Evolutionary conservation across 2,113 vertebrate genomes (phyloP).

Genomic region (Carettochelys insculpta): DNA sequence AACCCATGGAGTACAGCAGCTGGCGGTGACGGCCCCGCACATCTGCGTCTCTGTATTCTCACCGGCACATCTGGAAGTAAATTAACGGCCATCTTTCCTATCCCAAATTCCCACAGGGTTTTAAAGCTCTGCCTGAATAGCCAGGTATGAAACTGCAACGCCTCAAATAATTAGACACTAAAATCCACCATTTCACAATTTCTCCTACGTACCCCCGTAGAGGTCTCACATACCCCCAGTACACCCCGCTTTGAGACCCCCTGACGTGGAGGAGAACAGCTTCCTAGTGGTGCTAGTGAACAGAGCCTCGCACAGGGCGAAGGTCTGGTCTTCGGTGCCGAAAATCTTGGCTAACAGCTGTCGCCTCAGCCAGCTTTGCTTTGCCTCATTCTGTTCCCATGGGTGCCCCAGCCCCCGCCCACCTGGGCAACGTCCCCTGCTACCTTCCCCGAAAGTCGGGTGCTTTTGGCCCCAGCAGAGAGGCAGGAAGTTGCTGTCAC

Average conservation of each 20-base stretch:
- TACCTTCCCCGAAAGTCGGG: not conserved
- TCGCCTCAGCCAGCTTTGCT: not conserved
- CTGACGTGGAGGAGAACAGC: not conserved
- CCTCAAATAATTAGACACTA: no score
- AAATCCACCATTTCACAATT: no score
- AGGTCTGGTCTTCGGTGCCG: not conserved
- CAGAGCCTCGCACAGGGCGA: not conserved
- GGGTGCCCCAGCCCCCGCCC: not conserved
- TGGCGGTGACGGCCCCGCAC: not conserved
- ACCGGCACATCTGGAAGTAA: not conserved
- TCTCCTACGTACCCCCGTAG: no score
- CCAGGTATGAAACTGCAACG: no score
- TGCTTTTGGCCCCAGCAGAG: not conserved
- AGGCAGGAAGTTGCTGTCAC: not conserved
- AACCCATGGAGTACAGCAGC: rapidly evolving
- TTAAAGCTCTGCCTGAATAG: no score
- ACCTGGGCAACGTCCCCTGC: not conserved
- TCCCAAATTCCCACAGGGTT: not conserved
- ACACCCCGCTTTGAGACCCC: not conserved
- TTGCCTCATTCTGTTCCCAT: not conserved
- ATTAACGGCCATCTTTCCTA: not conserved
- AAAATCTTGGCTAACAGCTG: not conserved
- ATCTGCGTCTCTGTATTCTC: not conserved
- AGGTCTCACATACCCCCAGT: not conserved
- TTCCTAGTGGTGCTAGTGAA: not conserved